Evolutionary conservation across 2,113 vertebrate genomes (phyloP).

Genomic region (Pygoscelis adeliae): DNA sequence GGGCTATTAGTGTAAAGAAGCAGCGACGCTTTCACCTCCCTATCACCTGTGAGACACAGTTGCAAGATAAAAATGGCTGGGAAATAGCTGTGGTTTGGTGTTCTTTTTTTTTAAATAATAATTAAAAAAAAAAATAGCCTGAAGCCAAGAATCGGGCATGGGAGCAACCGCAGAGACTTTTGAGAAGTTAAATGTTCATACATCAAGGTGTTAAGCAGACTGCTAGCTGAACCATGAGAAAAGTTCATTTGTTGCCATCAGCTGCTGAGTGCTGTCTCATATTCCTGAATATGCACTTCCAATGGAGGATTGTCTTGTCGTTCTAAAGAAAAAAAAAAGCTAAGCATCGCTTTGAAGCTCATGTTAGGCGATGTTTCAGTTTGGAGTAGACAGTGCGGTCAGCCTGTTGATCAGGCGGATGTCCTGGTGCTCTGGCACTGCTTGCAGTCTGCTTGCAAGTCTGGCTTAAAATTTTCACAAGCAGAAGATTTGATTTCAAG

Average conservation of each 20-base stretch:
- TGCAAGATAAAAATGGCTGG: neutral
- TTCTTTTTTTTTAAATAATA: neutral
- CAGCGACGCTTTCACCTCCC: neutral
- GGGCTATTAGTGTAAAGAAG: neutral
- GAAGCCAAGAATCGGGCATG: neutral
- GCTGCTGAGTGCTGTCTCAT: fast-evolving
- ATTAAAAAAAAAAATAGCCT: neutral
- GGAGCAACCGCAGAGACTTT: neutral
- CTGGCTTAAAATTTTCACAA: neutral
- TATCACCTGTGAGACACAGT: neutral
- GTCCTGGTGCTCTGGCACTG: neutral
- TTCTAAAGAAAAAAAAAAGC: neutral
- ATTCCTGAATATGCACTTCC: neutral
- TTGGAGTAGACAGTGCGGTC: neutral
- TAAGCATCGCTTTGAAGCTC: neutral
- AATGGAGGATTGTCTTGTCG: neutral
- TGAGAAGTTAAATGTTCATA: neutral
- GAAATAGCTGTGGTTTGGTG: neutral
- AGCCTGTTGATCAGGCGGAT: neutral
- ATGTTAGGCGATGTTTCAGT: neutral
- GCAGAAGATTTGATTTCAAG: neutral
- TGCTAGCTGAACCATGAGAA: neutral
- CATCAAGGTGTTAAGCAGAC: neutral
- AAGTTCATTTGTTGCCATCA: neutral
- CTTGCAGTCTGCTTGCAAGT: neutral